Base-by-base conservation (phyloP, 1,140 invertebrate species). In the Drosophila pachea region DNA sequence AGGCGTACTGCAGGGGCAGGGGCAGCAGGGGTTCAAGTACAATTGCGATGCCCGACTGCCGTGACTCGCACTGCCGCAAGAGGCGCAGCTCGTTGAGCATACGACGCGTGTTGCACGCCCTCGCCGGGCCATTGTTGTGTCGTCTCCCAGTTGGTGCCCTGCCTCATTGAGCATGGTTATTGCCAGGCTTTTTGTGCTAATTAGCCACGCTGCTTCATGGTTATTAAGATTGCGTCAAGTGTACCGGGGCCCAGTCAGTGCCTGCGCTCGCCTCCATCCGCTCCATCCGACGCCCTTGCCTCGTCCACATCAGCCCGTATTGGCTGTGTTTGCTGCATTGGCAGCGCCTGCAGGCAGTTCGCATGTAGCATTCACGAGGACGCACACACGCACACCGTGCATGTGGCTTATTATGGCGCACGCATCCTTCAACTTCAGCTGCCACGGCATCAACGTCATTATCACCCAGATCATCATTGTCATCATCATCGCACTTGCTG, bases 161-260 rank as follows among this genome's bases (percentile, higher is more conserved):
- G 86, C 69, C 79, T 88, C 86, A 88, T 88, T 88, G 86, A 86
- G 83, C 78, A 86, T 88, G 86, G 86, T 86, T 88, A 88, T 88
- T 88, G 81, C 81, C 77, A 75, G 86, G 86, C 86, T 88, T 88
- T 88, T 88, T 88, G 86, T 88, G 86, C 86, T 88, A 88, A 88
- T 88, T 88, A 88, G 86, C 86, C 78, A 88, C 86, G 81, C 81
- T 88, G 81, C 86, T 88, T 88, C 86, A 88, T 88, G 86, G 86
- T 88, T 88, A 88, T 88, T 88, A 88, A 88, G 86, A 88, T 88
- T 88, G 79, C 86, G 86, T 87, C 86, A 88, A 88, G 86, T 88
- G 86, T 78, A 75, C 78, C 73, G 54, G 71, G 42, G 64, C 45
- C 14, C 52, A 63, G 45, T 56, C 65, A 55, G 35, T 68, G 22